A percentile compares a stretch with the other conserved stretches of the same genome.
Evolutionary conservation across 2,888 invertebrate genomes (phyloP).

Genomic region (Cerastis rubricosa): DNA sequence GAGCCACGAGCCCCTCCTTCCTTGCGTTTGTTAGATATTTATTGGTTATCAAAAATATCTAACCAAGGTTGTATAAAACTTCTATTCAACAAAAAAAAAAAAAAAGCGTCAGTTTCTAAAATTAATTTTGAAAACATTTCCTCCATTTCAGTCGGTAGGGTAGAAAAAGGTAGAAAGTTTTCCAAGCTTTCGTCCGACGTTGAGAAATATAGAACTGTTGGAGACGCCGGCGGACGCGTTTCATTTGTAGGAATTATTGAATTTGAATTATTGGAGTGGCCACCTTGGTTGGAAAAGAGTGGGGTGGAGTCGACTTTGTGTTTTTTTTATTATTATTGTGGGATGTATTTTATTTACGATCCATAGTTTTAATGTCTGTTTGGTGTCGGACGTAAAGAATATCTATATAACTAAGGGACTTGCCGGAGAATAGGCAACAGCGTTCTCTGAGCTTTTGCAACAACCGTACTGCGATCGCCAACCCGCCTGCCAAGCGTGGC

Average conservation of each 20-base stretch:
- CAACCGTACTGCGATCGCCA: no score
- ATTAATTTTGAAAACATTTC: constrained; percentile 62
- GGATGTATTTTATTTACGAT: neutral
- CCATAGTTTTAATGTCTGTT: neutral
- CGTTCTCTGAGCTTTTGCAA: no score
- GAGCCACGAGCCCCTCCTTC: no score
- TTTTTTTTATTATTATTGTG: neutral
- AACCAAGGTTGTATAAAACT: neutral
- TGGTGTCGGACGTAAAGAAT: no score
- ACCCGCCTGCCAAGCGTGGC: no score
- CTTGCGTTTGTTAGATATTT: no score
- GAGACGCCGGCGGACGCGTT: constrained; percentile 73
- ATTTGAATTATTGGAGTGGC: constrained; percentile 86
- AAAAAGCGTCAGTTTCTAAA: constrained; percentile 42
- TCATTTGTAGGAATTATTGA: constrained; percentile 87
- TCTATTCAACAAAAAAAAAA: constrained; percentile 31
- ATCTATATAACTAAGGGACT: no score
- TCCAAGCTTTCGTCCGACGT: constrained; percentile 43
- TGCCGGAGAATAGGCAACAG: no score
- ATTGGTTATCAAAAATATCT: no score
- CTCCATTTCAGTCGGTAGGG: constrained; percentile 55
- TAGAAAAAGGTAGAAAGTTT: constrained; percentile 55
- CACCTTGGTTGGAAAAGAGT: constrained; percentile 69
- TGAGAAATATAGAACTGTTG: constrained; percentile 78
- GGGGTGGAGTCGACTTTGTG: constrained; percentile 30